Evolutionary conservation across 1,140 invertebrate genomes (phyloP).

Genomic region (Ceratosolen solmsi): DNA sequence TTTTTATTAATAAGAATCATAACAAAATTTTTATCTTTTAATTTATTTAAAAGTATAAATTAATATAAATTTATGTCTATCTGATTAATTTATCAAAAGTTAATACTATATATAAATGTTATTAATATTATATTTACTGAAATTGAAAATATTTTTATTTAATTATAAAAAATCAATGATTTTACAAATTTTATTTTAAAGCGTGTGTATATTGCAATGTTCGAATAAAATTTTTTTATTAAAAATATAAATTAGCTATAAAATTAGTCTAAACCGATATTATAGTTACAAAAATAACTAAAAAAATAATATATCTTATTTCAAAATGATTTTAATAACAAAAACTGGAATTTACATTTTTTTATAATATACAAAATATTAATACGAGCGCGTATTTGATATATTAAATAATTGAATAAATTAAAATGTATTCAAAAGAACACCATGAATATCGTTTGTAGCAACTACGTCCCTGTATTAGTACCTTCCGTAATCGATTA

Average conservation of each 20-base stretch:
- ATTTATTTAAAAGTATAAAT: background rate
- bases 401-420: background rate
- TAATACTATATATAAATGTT: no score
- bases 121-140: background rate
- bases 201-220: no score
- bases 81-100: no score
- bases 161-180: background rate
- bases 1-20: slow-evolving; percentile 16
- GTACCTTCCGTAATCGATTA: slow-evolving; percentile 8
- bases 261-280: background rate
- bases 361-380: background rate
- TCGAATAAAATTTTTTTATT: no score
- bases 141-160: background rate
- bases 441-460: slow-evolving; percentile 43
- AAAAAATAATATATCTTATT: background rate
- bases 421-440: slow-evolving; percentile 28
- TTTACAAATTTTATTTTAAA: background rate
- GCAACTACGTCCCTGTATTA: background rate
- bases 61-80: background rate
- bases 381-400: background rate
- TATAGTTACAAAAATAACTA: background rate
- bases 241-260: background rate
- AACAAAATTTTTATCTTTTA: background rate
- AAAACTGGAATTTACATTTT: slow-evolving; percentile 18
- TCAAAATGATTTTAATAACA: background rate